Percentiles rank a stretch among this genome's conserved stretches.
phyloP scores from a whole-genome alignment of 2,888 invertebrate species.

The Coenonympha glycerion region DNA sequence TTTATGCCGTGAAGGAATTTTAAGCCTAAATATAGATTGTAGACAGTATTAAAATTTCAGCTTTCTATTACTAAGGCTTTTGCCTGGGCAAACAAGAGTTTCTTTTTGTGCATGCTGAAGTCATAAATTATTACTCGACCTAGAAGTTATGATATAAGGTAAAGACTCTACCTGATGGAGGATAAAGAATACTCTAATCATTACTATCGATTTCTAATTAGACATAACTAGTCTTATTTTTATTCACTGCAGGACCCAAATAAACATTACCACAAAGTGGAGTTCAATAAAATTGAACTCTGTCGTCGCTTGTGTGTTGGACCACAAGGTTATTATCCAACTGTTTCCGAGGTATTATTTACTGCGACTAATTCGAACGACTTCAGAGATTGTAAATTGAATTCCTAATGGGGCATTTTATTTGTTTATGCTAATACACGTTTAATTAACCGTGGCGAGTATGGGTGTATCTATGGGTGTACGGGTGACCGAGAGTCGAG shows the following conservation, averaged over 20 bases:
- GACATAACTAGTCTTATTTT: not conserved
- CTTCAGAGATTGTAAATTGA: slow-evolving; percentile 74
- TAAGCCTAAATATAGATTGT: too few relatives aligned
- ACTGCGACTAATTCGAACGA: slow-evolving; percentile 72
- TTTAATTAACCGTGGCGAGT: slow-evolving; percentile 65
- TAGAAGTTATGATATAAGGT: too few relatives aligned
- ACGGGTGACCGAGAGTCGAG: slow-evolving; percentile 29
- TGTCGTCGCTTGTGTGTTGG: slow-evolving; percentile 15
- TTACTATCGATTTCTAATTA: too few relatives aligned
- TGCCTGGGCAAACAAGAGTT: too few relatives aligned
- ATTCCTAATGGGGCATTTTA: slow-evolving; percentile 74
- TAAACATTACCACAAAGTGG: not conserved
- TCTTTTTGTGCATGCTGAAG: too few relatives aligned
- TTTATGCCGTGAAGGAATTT: too few relatives aligned
- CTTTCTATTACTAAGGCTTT: too few relatives aligned
- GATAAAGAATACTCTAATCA: too few relatives aligned
- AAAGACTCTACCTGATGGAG: not conserved
- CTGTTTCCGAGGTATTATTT: slow-evolving; percentile 66
- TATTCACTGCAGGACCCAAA: not conserved
- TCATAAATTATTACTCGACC: too few relatives aligned
- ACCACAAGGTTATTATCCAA: slow-evolving; percentile 48
- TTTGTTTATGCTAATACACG: slow-evolving; percentile 75
- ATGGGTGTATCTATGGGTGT: slow-evolving; percentile 29
- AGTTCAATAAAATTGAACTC: too few relatives aligned
- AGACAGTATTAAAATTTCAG: too few relatives aligned